Evolutionary conservation across 2,113 vertebrate species (phyloP), one percentile per base, ranked within the genome.

Genomic region (Pseudorectes ferrugineus): DNA sequence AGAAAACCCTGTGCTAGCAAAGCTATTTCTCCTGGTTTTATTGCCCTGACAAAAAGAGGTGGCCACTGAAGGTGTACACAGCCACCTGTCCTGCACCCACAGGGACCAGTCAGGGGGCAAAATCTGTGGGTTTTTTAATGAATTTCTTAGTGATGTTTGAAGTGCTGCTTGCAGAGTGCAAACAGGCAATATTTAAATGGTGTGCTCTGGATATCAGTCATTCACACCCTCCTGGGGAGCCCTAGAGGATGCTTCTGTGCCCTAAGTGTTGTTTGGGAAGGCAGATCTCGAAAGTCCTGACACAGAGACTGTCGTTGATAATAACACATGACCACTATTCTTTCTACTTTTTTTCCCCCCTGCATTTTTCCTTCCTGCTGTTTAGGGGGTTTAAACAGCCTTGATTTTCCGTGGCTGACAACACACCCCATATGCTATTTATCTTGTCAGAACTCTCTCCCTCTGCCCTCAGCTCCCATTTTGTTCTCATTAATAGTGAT

Each of bases 401-500:
- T 88, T 76, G 94, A 93, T 93, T 94, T 95, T 94, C 95, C 63
- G 92, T 74, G 91, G 78, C 96, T 97, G 95, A 97, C 96, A 97
- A 96, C 94, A 95, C 93, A 96, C 94, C 96, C 95, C 96, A 92
- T 97, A 95, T 94, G 95, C 96, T 97, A 97, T 97, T 97, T 97
- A 97, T 97, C 97, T 95, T 95, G 90, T 96, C 91, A 95, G 93
- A 93, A 96, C 91, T 90, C 88, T 84, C 75, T 95, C 92, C 81
- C 67, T 96, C 89, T 89, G 72, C 92, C 95, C 96, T 95, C 87
- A 66, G 91, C 81, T 97, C 92, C 96, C 79, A 97, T 97, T 97
- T 97, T 89, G 96, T 97, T 93, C 95, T 97, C 92, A 88, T 95
- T 94, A 96, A 96, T 93, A 93, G 67, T 29, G 96, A 97, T 94